phyloP scores from a whole-genome alignment of 2,113 vertebrate species.

The Rhadina sibilatrix region DNA sequence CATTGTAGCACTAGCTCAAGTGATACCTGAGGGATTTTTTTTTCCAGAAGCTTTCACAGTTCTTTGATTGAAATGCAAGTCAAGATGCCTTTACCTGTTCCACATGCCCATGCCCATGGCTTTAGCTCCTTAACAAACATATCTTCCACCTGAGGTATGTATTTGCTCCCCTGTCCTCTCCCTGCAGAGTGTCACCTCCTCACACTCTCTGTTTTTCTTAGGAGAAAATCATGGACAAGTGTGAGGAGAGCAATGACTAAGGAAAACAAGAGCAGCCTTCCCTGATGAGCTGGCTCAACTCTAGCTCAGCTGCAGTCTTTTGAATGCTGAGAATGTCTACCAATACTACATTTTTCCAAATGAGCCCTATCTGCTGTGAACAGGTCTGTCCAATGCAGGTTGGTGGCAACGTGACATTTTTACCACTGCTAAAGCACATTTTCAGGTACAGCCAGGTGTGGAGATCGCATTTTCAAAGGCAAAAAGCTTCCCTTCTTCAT shows the following conservation, averaged over 20 bases:
- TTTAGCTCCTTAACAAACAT: background rate
- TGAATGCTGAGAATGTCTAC: background rate
- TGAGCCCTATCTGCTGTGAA: background rate
- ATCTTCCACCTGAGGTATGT: background rate
- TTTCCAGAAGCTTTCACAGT: background rate
- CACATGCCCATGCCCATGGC: background rate
- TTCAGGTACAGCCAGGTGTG: background rate
- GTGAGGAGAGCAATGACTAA: background rate
- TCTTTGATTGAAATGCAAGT: background rate
- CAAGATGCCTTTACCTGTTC: background rate
- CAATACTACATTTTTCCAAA: background rate
- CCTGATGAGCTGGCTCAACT: background rate
- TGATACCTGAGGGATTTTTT: background rate
- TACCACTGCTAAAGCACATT: background rate
- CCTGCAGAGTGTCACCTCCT: background rate
- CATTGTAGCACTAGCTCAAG: background rate
- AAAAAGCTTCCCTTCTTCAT: background rate
- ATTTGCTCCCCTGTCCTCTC: background rate
- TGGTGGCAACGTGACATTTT: background rate
- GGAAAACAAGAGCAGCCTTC: background rate
- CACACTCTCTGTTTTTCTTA: background rate
- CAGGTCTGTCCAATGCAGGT: background rate
- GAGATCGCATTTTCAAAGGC: slow-evolving; percentile 11
- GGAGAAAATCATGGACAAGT: background rate
- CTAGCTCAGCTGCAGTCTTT: background rate